These are phyloP conservation scores for Columbina picui DNA, from an alignment of 2,113 vertebrate genomes.

Conservation along the genomic window DNA sequence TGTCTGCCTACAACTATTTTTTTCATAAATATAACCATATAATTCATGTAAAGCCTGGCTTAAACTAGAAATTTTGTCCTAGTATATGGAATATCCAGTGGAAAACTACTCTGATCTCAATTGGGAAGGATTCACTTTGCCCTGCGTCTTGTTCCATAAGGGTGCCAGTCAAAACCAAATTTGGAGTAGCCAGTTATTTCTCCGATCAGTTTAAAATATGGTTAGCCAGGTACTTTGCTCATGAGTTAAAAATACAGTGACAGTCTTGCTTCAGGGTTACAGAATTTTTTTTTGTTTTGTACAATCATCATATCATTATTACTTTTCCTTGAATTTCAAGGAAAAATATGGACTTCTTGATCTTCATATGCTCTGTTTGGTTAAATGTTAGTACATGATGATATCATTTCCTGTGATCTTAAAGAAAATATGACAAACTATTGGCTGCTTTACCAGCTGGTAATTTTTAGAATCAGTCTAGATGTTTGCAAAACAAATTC, in stretches of 20 bases:
- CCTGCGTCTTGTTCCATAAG: background rate
- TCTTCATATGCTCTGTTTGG: background rate
- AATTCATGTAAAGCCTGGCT: background rate
- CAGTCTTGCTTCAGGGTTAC: background rate
- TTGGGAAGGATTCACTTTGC: background rate
- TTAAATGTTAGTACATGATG: background rate
- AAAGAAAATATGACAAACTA: background rate
- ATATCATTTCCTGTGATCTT: background rate
- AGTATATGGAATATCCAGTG: background rate
- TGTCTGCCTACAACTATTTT: background rate
- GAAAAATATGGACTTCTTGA: background rate
- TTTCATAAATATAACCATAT: background rate
- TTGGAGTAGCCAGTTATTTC: background rate
- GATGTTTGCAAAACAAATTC: background rate
- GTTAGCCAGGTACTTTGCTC: background rate
- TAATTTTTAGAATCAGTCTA: background rate
- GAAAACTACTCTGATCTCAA: background rate
- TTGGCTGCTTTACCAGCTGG: background rate
- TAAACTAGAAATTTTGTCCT: background rate
- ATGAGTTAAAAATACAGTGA: background rate
- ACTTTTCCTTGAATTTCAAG: background rate
- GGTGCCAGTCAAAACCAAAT: background rate
- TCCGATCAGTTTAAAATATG: background rate
- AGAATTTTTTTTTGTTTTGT: background rate
- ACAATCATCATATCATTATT: accelerated